Percentiles rank a stretch among this genome's conserved stretches.
Evolutionary conservation across 2,113 vertebrate species (phyloP).

Genomic region (Nycticryphes semicollaris): DNA sequence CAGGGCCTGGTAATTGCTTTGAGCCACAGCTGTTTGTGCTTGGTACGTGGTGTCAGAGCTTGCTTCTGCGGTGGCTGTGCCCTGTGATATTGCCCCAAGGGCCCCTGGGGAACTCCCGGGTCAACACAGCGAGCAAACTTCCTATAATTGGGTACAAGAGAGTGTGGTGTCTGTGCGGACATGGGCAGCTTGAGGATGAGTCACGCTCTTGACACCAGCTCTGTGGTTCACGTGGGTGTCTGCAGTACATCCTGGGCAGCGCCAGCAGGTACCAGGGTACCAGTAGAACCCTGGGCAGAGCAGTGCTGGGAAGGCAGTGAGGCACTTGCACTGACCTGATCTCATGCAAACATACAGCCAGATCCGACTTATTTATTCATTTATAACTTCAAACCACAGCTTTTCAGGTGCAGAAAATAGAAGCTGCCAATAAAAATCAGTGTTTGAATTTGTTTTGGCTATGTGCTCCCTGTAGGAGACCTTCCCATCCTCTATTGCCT

Average conservation of each 20-base stretch:
- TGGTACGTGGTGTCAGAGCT: neutral
- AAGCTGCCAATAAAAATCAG: neutral
- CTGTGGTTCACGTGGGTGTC: fast-evolving
- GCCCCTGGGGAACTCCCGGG: neutral
- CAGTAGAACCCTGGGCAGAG: neutral
- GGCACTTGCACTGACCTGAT: neutral
- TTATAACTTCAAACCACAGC: neutral
- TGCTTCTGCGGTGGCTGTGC: neutral
- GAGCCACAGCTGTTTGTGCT: conserved; percentile 40
- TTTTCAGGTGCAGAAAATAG: neutral
- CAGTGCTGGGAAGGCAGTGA: fast-evolving
- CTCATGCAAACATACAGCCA: neutral
- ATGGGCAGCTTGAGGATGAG: neutral
- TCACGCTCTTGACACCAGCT: fast-evolving
- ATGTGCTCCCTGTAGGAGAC: neutral
- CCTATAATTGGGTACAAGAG: neutral
- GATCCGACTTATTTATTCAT: neutral
- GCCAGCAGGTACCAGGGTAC: neutral
- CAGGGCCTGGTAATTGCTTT: conserved; percentile 29
- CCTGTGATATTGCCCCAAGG: neutral
- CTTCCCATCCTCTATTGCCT: neutral
- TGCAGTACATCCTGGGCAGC: neutral
- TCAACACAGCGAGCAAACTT: fast-evolving
- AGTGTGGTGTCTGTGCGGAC: neutral
- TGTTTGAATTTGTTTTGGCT: neutral